Conservation (phyloP, 2,888 invertebrate species). For the Eupithecia subfuscata region DNA sequence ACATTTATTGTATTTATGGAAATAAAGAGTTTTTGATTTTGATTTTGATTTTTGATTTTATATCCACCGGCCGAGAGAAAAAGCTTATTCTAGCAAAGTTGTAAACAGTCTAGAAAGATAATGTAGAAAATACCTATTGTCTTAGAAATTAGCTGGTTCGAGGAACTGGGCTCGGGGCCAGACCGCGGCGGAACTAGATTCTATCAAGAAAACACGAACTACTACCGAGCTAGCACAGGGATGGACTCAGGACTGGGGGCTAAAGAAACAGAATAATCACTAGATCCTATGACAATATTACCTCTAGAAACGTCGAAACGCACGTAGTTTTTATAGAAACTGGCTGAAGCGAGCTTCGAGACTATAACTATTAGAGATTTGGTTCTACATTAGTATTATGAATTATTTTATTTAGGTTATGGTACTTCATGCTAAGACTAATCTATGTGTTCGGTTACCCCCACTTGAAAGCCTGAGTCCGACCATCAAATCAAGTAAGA, state of each 20-base stretch:
- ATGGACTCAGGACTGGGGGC: slow-evolving; percentile 3
- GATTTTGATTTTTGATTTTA: too few relatives aligned
- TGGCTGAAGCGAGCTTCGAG: not conserved
- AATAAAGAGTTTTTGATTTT: too few relatives aligned
- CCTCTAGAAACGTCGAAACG: not conserved
- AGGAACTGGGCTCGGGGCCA: slow-evolving; percentile 20
- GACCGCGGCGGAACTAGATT: slow-evolving; percentile 28
- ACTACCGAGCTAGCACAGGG: slow-evolving; percentile 19
- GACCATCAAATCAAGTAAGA: slow-evolving; percentile 33
- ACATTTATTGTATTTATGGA: too few relatives aligned
- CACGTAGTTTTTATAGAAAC: not conserved
- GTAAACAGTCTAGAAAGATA: slow-evolving; percentile 9
- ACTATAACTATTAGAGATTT: not conserved
- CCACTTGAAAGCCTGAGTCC: slow-evolving; percentile 31
- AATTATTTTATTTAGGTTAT: not conserved
- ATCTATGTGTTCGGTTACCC: slow-evolving; percentile 1
- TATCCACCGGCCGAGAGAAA: not conserved
- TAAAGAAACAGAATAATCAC: not conserved
- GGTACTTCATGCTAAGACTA: not conserved
- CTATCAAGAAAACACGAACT: slow-evolving; percentile 34
- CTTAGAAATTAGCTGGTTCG: slow-evolving; percentile 29
- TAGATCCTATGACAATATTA: not conserved
- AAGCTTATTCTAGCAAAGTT: not conserved
- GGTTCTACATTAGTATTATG: too few relatives aligned
- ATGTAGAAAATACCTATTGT: slow-evolving; percentile 25